A percentile compares a stretch with the other conserved stretches of the same genome.
Conservation (phyloP, 2,888 invertebrate species). For the Microdon myrmicae region DNA sequence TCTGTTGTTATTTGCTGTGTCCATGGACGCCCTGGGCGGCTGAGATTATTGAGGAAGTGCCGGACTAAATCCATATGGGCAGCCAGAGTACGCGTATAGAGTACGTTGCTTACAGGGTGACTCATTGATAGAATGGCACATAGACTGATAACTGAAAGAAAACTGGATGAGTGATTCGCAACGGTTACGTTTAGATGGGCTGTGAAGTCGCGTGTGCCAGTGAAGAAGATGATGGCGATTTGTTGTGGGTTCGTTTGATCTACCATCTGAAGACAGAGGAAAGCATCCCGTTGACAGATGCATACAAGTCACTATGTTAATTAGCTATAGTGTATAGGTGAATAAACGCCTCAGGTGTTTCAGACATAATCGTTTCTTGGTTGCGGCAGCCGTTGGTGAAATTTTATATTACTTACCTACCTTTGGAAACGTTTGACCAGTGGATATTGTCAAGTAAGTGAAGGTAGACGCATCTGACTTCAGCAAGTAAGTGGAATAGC, state of each 20-base stretch:
- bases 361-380: conserved; percentile 12
- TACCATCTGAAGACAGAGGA: conserved; percentile 31
- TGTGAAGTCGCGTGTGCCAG: conserved; percentile 18
- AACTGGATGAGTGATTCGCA: conserved; percentile 50
- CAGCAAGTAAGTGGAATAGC: conserved; percentile 25
- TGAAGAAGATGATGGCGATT: no score
- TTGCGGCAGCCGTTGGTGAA: not conserved
- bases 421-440: conserved; percentile 27
- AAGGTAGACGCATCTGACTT: conserved; percentile 23
- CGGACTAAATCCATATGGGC: conserved; percentile 48
- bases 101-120: conserved; percentile 22
- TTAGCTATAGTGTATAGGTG: conserved; percentile 38
- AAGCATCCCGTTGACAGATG: conserved; percentile 38
- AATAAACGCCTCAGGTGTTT: conserved; percentile 17
- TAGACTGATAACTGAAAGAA: conserved; percentile 35
- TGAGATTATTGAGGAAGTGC: conserved; percentile 46
- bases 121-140: conserved; percentile 39
- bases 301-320: conserved; percentile 43
- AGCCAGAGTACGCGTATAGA: no score
- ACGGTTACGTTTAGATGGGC: conserved; percentile 23
- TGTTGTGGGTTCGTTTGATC: conserved; percentile 42
- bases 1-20: conserved; percentile 27
- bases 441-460: conserved; percentile 29
- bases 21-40: conserved; percentile 15
- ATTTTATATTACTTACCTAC: conserved; percentile 4